Conservation (phyloP, 2,888 invertebrate genomes). For the Adineta ricciae region DNA sequence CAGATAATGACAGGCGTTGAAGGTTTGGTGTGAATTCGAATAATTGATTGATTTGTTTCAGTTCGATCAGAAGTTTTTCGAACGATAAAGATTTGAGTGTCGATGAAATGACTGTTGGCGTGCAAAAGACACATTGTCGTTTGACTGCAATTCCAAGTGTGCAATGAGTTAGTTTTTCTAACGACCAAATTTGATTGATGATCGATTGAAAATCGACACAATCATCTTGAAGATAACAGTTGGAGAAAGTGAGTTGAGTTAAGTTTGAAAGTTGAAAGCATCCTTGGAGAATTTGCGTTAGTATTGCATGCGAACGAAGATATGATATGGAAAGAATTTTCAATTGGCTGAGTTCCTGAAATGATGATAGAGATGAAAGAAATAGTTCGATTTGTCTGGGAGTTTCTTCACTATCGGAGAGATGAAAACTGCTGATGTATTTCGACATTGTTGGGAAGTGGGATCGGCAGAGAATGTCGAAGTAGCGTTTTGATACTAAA, state of each 20-base stretch:
- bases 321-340: neutral
- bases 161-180: neutral
- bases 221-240: neutral
- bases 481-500: neutral
- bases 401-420: neutral
- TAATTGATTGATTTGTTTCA: neutral
- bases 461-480: neutral
- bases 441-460: neutral
- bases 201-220: neutral
- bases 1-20: neutral
- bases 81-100: neutral
- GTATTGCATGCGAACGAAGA: neutral
- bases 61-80: neutral
- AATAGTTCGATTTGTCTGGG: neutral
- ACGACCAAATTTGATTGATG: neutral
- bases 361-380: neutral
- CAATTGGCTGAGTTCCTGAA: neutral
- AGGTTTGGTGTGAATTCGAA: neutral
- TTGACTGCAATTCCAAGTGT: neutral
- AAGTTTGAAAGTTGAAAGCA: neutral
- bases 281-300: neutral
- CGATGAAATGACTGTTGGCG: neutral
- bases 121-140: neutral
- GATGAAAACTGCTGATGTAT: neutral
- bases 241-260: neutral